Evolutionary conservation across 2,113 vertebrate species (phyloP), one percentile per base, ranked within the genome.

Genomic region (Mobula birostris): DNA sequence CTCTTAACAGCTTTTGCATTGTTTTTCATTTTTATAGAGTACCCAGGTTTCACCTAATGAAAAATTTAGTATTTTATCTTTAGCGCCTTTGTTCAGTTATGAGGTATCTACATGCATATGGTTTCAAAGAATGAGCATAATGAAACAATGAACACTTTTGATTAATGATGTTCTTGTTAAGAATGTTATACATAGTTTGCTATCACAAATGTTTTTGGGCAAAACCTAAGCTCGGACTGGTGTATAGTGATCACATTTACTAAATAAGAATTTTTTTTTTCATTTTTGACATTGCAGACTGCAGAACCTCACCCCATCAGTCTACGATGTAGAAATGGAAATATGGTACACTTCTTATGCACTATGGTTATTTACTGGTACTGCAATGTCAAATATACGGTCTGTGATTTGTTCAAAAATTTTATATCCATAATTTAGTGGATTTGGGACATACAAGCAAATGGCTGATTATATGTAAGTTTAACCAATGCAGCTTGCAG

Each of bases 291-390:
- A 93, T 93, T 93, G 91, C 91, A 93, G 91, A 93, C 91, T 93
- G 91, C 91, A 93, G 91, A 93, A 93, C 91, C 91, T 74, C 91
- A 93, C 91, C 91, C 91, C 91, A 93, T 93, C 91, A 93, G 91
- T 93, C 91, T 93, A 93, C 91, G 91, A 93, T 93, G 91, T 93
- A 93, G 91, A 93, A 93, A 93, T 93, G 91, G 91, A 93, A 93
- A 93, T 93, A 93, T 93, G 91, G 91, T 93, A 93, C 91, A 93
- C 91, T 93, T 93, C 91, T 93, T 93, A 93, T 93, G 91, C 91
- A 93, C 70, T 93, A 92, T 72, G 91, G 91, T 93, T 93, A 74
- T 93, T 93, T 93, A 93, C 91, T 93, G 91, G 68, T 93, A 93
- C 70, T 93, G 91, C 68, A 93, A 70, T 93, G 91, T 93, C 91